Conservation (phyloP, 2,113 vertebrate genomes). For the Seriola dumerili region DNA sequence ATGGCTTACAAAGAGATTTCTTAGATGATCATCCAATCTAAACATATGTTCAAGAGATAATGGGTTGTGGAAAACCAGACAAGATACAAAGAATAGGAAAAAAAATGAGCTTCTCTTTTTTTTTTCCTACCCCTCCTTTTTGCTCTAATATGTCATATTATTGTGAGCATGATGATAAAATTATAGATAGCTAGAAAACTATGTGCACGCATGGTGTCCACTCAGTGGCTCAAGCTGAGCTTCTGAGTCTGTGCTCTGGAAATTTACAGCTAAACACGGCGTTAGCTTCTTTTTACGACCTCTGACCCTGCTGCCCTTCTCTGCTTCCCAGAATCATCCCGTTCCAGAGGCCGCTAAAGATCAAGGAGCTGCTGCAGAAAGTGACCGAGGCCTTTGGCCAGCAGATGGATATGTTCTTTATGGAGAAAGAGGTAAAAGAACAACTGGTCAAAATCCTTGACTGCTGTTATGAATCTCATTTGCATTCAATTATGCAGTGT, state of each 20-base stretch:
- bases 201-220: neutral
- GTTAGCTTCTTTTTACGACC: neutral
- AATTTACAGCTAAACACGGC: constrained; percentile 32
- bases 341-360: constrained; percentile 90
- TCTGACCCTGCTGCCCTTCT: constrained; percentile 33
- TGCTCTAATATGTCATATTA: neutral
- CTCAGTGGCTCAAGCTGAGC: neutral
- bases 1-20: neutral
- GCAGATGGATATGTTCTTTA: constrained; percentile 92
- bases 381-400: constrained; percentile 93
- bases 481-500: neutral
- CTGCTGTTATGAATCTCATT: neutral
- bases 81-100: neutral
- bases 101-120: neutral
- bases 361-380: constrained; percentile 92
- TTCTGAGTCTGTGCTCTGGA: neutral
- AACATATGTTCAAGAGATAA: neutral
- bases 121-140: neutral
- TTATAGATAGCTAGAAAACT: neutral
- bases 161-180: neutral
- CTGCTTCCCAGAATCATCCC: constrained; percentile 88
- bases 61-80: neutral
- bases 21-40: neutral
- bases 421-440: constrained; percentile 88
- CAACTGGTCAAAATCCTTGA: neutral